phyloP scores from a whole-genome alignment of 37 sponge, comb jelly and placozoan genomes.

The Petrosia ficiformis region DNA sequence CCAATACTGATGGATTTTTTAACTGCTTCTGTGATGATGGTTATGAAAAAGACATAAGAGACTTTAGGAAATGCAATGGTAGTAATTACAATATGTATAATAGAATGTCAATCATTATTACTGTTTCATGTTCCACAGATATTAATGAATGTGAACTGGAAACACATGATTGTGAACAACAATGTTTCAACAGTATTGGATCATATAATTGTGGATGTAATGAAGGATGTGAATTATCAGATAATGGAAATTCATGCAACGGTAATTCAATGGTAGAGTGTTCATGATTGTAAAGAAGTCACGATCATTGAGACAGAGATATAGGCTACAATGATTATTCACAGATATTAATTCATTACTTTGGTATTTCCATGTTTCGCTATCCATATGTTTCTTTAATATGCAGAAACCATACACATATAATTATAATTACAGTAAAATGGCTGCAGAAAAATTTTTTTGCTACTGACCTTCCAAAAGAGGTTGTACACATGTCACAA shows the following conservation, averaged over 20 bases:
- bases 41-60: background rate
- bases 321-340: too few relatives aligned
- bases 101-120: background rate
- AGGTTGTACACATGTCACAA: too few relatives aligned
- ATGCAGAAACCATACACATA: too few relatives aligned
- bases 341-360: too few relatives aligned
- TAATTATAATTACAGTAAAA: too few relatives aligned
- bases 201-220: constrained; percentile 28
- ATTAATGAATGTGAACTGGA: constrained; percentile 32
- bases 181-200: constrained; percentile 45
- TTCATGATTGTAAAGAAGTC: too few relatives aligned
- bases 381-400: too few relatives aligned
- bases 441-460: too few relatives aligned
- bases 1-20: constrained; percentile 6
- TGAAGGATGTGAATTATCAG: background rate
- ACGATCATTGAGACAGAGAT: too few relatives aligned
- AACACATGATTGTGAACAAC: constrained; percentile 39
- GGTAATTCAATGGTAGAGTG: too few relatives aligned
- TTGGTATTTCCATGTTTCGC: too few relatives aligned
- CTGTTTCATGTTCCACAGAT: constrained; percentile 16
- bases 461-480: too few relatives aligned
- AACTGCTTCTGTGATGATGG: constrained; percentile 21
- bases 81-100: background rate
- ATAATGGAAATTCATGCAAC: constrained; percentile 2
- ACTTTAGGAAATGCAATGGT: constrained; percentile 9